phyloP scores from a whole-genome alignment of 30 jellyfish, hydroid and myxozoan genomes.

The Cassiopea andromeda region DNA sequence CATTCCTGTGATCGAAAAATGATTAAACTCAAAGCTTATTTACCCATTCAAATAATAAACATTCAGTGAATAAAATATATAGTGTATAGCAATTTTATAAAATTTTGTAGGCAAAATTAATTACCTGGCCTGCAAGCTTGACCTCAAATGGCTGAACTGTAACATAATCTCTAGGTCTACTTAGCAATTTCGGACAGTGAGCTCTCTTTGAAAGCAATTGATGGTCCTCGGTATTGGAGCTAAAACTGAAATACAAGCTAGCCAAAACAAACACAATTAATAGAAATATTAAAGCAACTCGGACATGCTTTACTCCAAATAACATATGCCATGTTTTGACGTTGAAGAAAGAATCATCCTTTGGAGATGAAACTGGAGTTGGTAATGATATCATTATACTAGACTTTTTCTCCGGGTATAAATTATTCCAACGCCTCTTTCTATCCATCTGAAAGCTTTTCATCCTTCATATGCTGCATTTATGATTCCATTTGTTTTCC shows the following conservation, averaged over 20 bases:
- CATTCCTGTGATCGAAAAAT: constrained; percentile 22
- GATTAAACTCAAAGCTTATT: background rate
- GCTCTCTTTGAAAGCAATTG: background rate
- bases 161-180: constrained; percentile 54
- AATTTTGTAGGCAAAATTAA: background rate
- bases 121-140: constrained; percentile 36
- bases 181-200: constrained; percentile 48
- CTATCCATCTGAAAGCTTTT: constrained; percentile 40
- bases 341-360: constrained; percentile 15
- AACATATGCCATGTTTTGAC: constrained; percentile 17
- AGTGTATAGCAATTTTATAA: too few species aligned
- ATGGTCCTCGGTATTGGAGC: background rate
- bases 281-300: constrained; percentile 48
- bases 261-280: constrained; percentile 20
- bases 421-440: constrained; percentile 55
- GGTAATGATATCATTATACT: constrained; percentile 59
- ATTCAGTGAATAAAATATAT: too few species aligned
- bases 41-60: background rate
- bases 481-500: background rate
- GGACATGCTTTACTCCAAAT: constrained; percentile 49
- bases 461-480: background rate
- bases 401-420: constrained; percentile 43
- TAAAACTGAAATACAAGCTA: constrained; percentile 50
- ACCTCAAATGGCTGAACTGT: constrained; percentile 21
- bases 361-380: background rate